A percentile compares a stretch with the other conserved stretches of the same genome.
phyloP scores from a whole-genome alignment of 1,140 invertebrate genomes.

The Samia ricini region DNA sequence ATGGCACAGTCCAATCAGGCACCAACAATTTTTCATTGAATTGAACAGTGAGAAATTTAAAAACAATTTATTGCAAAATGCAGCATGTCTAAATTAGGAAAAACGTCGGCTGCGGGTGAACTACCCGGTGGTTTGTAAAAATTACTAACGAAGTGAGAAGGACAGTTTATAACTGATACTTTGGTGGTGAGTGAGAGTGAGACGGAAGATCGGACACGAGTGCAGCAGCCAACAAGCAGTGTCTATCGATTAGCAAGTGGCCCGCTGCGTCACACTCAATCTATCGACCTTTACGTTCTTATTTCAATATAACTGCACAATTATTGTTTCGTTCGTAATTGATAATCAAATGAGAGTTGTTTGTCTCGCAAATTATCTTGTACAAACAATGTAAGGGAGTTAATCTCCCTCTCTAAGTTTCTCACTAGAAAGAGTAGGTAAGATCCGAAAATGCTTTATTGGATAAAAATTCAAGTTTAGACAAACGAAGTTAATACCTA shows the following conservation, averaged over 20 bases:
- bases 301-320: slow-evolving; percentile 22
- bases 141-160: slow-evolving; percentile 64
- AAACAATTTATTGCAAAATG: slow-evolving; percentile 65
- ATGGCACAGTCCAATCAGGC: slow-evolving; percentile 35
- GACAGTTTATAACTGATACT: slow-evolving; percentile 47
- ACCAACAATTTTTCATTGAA: slow-evolving; percentile 45
- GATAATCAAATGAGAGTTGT: background rate
- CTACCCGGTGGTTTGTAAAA: slow-evolving; percentile 70
- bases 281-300: slow-evolving; percentile 60
- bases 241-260: slow-evolving; percentile 66
- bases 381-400: background rate
- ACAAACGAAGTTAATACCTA: too few species aligned
- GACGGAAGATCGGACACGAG: slow-evolving; percentile 51
- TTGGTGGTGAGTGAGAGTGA: slow-evolving; percentile 47
- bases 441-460: background rate
- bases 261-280: slow-evolving; percentile 54
- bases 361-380: background rate
- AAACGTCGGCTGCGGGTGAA: slow-evolving; percentile 58
- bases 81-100: slow-evolving; percentile 69
- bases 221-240: slow-evolving; percentile 57
- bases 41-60: slow-evolving; percentile 51
- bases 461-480: background rate
- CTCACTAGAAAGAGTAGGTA: background rate
- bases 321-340: slow-evolving; percentile 6
- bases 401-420: background rate